Evolutionary conservation across 2,888 invertebrate species (phyloP), one percentile per base, ranked within the genome.

Genomic region (Ichneumoninae sp.): DNA sequence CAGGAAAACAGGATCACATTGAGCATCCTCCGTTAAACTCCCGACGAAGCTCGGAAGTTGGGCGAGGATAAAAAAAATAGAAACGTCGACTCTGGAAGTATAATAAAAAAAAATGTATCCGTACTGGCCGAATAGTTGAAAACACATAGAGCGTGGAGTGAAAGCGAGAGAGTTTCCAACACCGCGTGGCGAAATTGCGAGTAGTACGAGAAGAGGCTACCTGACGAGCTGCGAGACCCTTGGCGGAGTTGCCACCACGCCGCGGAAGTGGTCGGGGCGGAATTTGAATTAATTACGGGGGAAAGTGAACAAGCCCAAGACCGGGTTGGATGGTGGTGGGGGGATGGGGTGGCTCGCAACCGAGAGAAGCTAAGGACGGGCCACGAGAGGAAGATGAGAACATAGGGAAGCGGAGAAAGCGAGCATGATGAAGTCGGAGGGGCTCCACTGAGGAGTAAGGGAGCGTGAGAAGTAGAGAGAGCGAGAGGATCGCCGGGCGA

Each of bases 281-380:
- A 90, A 90, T 90, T 90, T 90, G 87, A 91, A 90, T 90, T 90
- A 90, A 90, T 91, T 90, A 87, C 88, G 85, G 82, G 85, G 85
- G 87, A 86, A 88, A 87, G 87, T 86, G 87, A 87, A 86, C 86
- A 87, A 88, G 87, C 40, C 84, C 86, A 82, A 86, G 85, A 85
- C 86, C 85, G 82, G 72, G 80, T 84, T 75, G 87, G 78, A 82
- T 79, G 86, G 84, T 19, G 0, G 84, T 82, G 74, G 82, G 77
- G 82, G 60, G 78, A 71, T 68, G n/a, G 57, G 57, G 84, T 57
- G 77, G 77, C 74, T 66, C 69, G 68, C 75, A 79, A 60, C 75
- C 13, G 66, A 26, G 66, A 33, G 50, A 52, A 65, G 79, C 79
- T 47, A 52, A 75, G 74, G 81, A 78, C 70, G 79, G 66, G 71